Percentiles rank a stretch among this genome's conserved stretches.
These are phyloP conservation scores for Tetramorium bicarinatum DNA, from an alignment of 2,888 invertebrate genomes.

Conservation along the genomic window DNA sequence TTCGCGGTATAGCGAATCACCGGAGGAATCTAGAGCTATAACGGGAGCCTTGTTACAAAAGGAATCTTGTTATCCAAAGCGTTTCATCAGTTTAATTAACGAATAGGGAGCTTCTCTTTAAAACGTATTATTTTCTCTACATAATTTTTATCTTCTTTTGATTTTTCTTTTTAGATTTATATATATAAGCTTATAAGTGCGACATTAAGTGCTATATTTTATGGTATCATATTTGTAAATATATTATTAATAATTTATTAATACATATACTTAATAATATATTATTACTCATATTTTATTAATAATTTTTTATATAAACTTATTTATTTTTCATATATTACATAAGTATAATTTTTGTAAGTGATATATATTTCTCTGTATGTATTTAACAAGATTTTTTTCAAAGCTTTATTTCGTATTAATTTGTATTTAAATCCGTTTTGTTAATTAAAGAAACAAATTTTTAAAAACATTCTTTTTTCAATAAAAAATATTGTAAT, in stretches of 20 bases:
- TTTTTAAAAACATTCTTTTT: neutral
- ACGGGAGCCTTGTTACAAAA: neutral
- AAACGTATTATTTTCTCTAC: neutral
- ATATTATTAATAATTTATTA: neutral
- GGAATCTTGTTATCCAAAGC: slow-evolving; percentile 18
- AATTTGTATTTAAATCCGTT: neutral
- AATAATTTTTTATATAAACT: neutral
- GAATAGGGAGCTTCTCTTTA: neutral
- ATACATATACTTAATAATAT: neutral
- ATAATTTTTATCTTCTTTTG: neutral
- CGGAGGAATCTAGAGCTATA: slow-evolving; percentile 18
- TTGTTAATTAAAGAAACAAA: neutral
- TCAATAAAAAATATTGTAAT: neutral
- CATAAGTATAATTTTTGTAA: neutral
- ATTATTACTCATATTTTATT: neutral
- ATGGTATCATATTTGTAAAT: neutral
- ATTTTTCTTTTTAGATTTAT: neutral
- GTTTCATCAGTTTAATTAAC: slow-evolving; percentile 38
- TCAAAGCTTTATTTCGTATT: neutral
- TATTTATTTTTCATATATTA: neutral
- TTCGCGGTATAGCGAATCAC: neutral
- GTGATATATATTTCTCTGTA: neutral
- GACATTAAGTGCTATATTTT: neutral
- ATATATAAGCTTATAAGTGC: neutral
- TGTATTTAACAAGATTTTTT: neutral